Base-by-base conservation (phyloP, 2,113 vertebrate genomes). In the Ornithorhynchus anatinus region DNA sequence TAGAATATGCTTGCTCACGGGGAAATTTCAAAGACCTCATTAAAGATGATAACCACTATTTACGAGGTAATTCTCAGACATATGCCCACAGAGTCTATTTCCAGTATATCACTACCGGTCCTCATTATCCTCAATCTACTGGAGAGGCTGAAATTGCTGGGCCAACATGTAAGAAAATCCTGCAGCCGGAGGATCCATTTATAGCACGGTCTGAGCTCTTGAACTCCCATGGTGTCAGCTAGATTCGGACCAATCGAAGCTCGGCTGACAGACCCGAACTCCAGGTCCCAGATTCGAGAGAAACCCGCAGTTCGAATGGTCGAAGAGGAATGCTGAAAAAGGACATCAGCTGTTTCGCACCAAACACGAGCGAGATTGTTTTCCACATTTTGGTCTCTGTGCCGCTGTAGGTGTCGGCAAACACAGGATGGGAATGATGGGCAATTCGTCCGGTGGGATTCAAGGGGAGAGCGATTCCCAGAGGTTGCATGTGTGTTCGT, bases 101-200 rank as follows among this genome's bases (percentile, higher is more conserved):
- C 39, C 54, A 58, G 64, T 5, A 42, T 13, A 50, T 36, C 20
- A 44, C 40, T 56, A 40, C 22, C 3, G 37, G 48, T 44, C 71
- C 29, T 52, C 33, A 66, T 71, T 74, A 68, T 52, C 27, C 56
- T 66, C 35, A 62, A n/a, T 59, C 59, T 79, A 31, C 20, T 25
- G 54, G 17, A 53, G 50, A 66, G 51, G 33, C 59, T 35, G 23
- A 47, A 45, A 59, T 37, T 25, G 13, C 44, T 62, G 35, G 33
- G 45, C 57, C 71, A 61, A 77, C 65, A 45, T 10, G n/a, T 51
- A 19, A 59, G 37, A 59, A 51, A 13, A 10, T 50, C 43, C n/a
- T 71, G 60, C 17, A n/a, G 13, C 22, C 52, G 42, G 43, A 48
- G 47, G 56, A 31, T 35, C 39, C 27, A 51, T 69, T 75, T 75